Percentiles rank a stretch among this genome's conserved stretches.
Evolutionary conservation across 2,888 invertebrate species (phyloP).

Genomic region (Scotopteryx bipunctaria): DNA sequence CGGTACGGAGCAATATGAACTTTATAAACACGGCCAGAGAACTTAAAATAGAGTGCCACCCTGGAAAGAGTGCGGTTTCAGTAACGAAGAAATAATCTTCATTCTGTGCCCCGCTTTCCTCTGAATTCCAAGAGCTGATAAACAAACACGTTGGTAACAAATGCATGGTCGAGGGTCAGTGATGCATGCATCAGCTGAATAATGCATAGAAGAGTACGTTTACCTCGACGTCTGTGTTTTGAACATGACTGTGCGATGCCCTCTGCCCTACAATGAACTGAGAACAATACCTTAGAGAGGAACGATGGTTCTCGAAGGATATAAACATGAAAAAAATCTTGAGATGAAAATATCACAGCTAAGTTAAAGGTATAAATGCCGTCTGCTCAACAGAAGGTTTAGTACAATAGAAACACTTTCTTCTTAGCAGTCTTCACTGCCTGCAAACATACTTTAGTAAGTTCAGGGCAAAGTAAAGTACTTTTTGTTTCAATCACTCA

Average conservation of each 20-base stretch:
- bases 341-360: not conserved
- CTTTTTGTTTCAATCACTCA: no score
- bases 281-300: constrained; percentile 4
- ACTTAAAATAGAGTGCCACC: no score
- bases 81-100: no score
- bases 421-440: no score
- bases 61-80: no score
- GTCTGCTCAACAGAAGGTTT: no score
- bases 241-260: constrained; percentile 32
- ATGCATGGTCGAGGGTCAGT: constrained; percentile 54
- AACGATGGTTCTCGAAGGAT: constrained; percentile 2
- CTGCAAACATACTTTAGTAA: no score
- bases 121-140: constrained; percentile 32
- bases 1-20: no score
- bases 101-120: no score
- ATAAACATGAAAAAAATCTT: not conserved
- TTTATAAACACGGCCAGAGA: no score
- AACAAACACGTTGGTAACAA: constrained; percentile 39
- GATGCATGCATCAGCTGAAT: constrained; percentile 69
- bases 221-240: constrained; percentile 71
- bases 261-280: constrained; percentile 48
- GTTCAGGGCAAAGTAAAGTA: no score
- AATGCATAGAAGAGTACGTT: constrained; percentile 65
- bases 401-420: no score
- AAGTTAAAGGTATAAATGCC: not conserved